A percentile compares a stretch with the other conserved stretches of the same genome.
These are phyloP conservation scores for Raja brachyura DNA, from an alignment of 2,113 vertebrate species.

Conservation along the genomic window DNA sequence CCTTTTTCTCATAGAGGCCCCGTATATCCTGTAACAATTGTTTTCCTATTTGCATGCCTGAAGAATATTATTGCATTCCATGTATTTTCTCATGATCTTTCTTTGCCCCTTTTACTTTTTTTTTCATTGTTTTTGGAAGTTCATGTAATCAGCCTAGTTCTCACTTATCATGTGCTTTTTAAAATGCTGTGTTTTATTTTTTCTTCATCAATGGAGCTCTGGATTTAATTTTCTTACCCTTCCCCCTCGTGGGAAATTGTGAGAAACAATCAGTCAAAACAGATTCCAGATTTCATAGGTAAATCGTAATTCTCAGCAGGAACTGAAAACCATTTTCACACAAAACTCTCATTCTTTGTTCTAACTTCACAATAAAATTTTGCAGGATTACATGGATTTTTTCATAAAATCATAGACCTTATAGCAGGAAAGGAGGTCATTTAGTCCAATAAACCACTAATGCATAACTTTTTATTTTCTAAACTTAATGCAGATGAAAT, in stretches of 20 bases:
- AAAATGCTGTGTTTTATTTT: too few species aligned
- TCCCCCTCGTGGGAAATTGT: not conserved
- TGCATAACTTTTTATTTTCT: not conserved
- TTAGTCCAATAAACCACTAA: not conserved
- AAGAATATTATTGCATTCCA: too few species aligned
- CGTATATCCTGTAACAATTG: too few species aligned
- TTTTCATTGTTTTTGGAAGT: too few species aligned
- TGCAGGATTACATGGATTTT: not conserved
- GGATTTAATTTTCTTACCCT: too few species aligned
- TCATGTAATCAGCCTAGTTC: too few species aligned
- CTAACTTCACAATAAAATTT: not conserved
- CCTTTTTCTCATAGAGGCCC: too few species aligned
- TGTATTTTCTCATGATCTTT: too few species aligned
- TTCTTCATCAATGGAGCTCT: too few species aligned
- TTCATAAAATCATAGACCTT: not conserved
- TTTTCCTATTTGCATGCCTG: too few species aligned
- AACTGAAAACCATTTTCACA: not conserved
- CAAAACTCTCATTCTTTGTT: not conserved
- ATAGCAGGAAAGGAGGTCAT: not conserved
- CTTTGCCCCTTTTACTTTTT: too few species aligned
- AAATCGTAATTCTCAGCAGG: not conserved
- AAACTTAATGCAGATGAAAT: not conserved
- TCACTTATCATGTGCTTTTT: too few species aligned
- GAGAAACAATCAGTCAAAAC: conserved; percentile 20
- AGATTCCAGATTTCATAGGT: conserved; percentile 3